These are phyloP conservation scores for Sabatieria punctata DNA, from an alignment of 2,888 invertebrate species.

Conservation along the genomic window DNA sequence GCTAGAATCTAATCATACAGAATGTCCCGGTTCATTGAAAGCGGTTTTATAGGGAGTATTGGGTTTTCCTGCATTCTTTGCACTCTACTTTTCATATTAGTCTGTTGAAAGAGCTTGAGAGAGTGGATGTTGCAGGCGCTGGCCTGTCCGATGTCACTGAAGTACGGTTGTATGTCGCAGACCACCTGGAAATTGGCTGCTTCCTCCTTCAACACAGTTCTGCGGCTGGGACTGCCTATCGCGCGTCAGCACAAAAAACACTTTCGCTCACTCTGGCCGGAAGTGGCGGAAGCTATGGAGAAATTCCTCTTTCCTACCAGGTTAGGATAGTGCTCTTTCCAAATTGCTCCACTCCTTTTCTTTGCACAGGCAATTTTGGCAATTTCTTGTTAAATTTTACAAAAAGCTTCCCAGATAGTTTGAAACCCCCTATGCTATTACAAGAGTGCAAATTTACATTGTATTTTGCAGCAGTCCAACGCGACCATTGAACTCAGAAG, in stretches of 20 bases:
- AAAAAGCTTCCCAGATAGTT: too few species aligned
- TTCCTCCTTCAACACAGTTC: constrained; percentile 53
- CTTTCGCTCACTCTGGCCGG: constrained; percentile 50
- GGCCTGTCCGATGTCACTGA: constrained; percentile 54
- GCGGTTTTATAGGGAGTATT: too few species aligned
- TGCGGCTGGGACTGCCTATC: constrained; percentile 67
- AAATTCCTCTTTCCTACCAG: constrained; percentile 73
- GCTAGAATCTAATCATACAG: too few species aligned
- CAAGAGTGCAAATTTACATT: too few species aligned
- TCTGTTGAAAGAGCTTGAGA: too few species aligned
- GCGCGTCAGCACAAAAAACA: constrained; percentile 48
- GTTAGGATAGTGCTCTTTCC: constrained; percentile 35
- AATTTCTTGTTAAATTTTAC: not conserved
- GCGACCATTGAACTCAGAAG: constrained; percentile 22
- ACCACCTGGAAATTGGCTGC: constrained; percentile 67
- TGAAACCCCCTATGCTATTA: too few species aligned
- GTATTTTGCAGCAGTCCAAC: too few species aligned
- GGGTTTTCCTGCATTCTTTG: too few species aligned
- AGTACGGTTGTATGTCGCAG: constrained; percentile 60
- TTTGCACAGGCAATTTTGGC: not conserved
- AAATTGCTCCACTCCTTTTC: constrained; percentile 3
- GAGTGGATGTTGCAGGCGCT: constrained; percentile 51
- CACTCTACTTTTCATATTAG: too few species aligned
- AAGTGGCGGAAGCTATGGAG: constrained; percentile 64
- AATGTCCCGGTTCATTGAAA: too few species aligned